Evolutionary conservation across 2,888 invertebrate species (phyloP).

Genomic region (Chironomus tentans): DNA sequence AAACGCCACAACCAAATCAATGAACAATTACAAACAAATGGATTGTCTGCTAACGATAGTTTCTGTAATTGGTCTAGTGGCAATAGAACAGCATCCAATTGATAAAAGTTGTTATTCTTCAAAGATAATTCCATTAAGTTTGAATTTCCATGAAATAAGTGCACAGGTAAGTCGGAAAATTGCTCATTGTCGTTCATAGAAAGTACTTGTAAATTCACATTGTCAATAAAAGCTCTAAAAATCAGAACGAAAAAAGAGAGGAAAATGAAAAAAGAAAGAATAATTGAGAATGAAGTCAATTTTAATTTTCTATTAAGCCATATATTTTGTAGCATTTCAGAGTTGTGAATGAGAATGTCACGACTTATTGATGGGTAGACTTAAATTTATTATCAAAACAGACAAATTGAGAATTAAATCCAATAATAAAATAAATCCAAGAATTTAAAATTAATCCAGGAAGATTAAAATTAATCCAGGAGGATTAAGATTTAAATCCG

Average conservation of each 20-base stretch:
- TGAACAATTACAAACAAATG: constrained; percentile 78
- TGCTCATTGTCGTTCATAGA: constrained; percentile 69
- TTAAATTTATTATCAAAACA: too few species aligned
- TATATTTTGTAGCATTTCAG: not conserved
- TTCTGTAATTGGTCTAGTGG: constrained; percentile 69
- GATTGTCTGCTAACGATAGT: constrained; percentile 71
- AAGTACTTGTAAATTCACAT: constrained; percentile 69
- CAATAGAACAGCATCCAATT: constrained; percentile 70
- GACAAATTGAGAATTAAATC: too few species aligned
- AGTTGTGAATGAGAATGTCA: not conserved
- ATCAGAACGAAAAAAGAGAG: not conserved
- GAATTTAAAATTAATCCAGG: too few species aligned
- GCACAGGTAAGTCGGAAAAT: constrained; percentile 64
- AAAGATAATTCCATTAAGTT: constrained; percentile 67
- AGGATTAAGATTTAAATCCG: too few species aligned
- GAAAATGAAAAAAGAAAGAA: not conserved
- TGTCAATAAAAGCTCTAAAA: constrained; percentile 68
- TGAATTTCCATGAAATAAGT: constrained; percentile 75
- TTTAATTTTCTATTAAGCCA: not conserved
- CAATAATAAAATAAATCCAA: too few species aligned
- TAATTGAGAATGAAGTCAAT: not conserved
- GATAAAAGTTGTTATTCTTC: constrained; percentile 63
- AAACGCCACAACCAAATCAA: constrained; percentile 70
- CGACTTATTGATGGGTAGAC: too few species aligned
- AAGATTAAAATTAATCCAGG: too few species aligned